Evolutionary conservation across 2,888 invertebrate species (phyloP).

Genomic region (Plebejus anna): DNA sequence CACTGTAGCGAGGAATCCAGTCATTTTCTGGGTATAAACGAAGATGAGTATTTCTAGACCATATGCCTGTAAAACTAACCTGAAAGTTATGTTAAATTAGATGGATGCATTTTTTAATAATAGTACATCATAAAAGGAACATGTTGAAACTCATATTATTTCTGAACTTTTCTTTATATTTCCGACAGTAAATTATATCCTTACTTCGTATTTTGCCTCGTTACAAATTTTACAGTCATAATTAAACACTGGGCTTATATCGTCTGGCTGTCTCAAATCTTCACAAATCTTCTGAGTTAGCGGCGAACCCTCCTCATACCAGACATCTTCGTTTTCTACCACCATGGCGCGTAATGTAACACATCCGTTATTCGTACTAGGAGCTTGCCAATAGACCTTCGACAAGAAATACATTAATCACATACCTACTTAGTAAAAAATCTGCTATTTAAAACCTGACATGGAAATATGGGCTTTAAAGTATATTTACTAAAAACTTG

Average conservation of each 20-base stretch:
- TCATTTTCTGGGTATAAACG: conserved; percentile 65
- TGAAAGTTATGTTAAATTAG: conserved; percentile 35
- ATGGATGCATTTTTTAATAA: no score
- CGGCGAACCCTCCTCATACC: conserved; percentile 67
- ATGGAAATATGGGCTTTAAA: not conserved
- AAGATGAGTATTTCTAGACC: conserved; percentile 70
- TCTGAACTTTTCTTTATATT: not conserved
- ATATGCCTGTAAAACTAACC: conserved; percentile 64
- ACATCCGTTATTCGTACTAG: conserved; percentile 62
- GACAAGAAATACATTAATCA: not conserved
- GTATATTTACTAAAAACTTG: conserved; percentile 8
- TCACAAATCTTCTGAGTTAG: conserved; percentile 60
- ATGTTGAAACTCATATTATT: no score
- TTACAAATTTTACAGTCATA: conserved; percentile 64
- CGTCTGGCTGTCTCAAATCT: conserved; percentile 66
- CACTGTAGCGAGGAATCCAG: conserved; percentile 64
- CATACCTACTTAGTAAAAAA: not conserved
- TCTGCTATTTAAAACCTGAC: not conserved
- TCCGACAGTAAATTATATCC: not conserved
- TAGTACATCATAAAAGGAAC: no score
- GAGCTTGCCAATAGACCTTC: conserved; percentile 71
- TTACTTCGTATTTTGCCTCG: conserved; percentile 71
- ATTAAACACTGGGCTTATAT: conserved; percentile 60
- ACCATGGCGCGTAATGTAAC: conserved; percentile 69
- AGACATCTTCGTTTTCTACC: conserved; percentile 59